Conservation (phyloP, 2,797 vertebrate species). For the Scyliorhinus canicula region DNA sequence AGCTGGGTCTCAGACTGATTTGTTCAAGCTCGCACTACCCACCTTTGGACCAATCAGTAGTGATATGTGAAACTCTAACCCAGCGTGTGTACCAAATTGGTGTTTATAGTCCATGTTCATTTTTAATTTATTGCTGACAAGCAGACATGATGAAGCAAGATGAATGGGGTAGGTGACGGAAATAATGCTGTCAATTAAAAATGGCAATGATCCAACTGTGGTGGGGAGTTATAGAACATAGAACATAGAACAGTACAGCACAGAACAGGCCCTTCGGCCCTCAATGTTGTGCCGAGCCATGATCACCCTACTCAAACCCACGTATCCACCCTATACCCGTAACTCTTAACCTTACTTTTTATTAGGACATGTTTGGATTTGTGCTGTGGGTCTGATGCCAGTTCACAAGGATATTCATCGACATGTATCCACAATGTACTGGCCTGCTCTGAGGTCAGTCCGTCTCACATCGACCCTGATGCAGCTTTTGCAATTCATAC, state of each 20-base stretch:
- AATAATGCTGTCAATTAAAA: neutral
- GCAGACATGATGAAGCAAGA: neutral
- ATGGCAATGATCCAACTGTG: neutral
- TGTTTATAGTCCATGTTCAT: neutral
- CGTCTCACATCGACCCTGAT: neutral
- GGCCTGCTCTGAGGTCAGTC: neutral
- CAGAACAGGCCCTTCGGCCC: too few species aligned
- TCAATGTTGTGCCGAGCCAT: too few species aligned
- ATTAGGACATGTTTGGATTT: slow-evolving; percentile 25
- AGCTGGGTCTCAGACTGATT: neutral
- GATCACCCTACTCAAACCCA: too few species aligned
- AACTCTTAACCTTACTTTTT: too few species aligned
- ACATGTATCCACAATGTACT: neutral
- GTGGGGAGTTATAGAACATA: neutral
- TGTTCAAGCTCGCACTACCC: neutral
- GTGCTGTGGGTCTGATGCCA: neutral
- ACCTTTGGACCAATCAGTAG: too few species aligned
- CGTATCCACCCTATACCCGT: too few species aligned
- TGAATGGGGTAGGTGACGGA: neutral
- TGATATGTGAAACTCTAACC: neutral
- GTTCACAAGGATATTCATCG: neutral
- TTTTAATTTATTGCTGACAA: neutral
- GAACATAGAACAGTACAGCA: too few species aligned
- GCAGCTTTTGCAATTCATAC: neutral
- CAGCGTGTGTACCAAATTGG: neutral